Base-by-base conservation (phyloP, 2,888 invertebrate species). In the Mellilla xanthometata region DNA sequence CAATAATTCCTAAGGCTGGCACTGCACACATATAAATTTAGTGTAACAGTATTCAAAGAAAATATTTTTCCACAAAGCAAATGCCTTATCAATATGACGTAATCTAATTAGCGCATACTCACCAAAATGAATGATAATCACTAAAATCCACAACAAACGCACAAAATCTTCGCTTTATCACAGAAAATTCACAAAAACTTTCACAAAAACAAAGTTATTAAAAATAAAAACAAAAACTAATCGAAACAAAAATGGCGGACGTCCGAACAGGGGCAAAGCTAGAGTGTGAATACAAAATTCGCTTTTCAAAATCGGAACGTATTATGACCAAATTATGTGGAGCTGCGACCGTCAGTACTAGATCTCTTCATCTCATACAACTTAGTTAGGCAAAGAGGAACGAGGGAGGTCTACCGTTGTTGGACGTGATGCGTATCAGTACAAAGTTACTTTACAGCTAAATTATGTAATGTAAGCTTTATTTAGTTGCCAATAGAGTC, bases 201-300 rank as follows among this genome's bases (percentile, higher is more conserved):
- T 45, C 39, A 34, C 45, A 39, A 12, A 49, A 30, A 22, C 15
- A 42, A 45, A 30, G n/a, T 19, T 19, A 42, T n/a, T 36, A n/a
- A 48, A 45, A 53, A 15, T 38, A 47, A 52, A 56, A 52, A 42
- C 39, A 52, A 51, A 60, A 60, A 65, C 63, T 56, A 59, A 60
- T n/a, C 7, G 24, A 68, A 66, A 58, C 57, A 60, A 72, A 72
- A 62, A 76, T 77, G 78, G 75, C 74, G 57, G 66, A 65, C 74
- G 76, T 61, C 72, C 35, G 50, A 40, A 38, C 46, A 13, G 50
- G 60, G 61, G 56, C 68, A 63, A 70, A 66, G 73, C 72, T 70
- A 77, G 69, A 78, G 76, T 74, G 65, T 74, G 83, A 86, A 83
- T 86, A 81, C 78, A 60, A 76, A 81, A 80, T 77, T 70, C 68